Percentiles rank a stretch among this genome's conserved stretches.
Conservation (phyloP, 2,113 vertebrate genomes). For the Bufo gargarizans region DNA sequence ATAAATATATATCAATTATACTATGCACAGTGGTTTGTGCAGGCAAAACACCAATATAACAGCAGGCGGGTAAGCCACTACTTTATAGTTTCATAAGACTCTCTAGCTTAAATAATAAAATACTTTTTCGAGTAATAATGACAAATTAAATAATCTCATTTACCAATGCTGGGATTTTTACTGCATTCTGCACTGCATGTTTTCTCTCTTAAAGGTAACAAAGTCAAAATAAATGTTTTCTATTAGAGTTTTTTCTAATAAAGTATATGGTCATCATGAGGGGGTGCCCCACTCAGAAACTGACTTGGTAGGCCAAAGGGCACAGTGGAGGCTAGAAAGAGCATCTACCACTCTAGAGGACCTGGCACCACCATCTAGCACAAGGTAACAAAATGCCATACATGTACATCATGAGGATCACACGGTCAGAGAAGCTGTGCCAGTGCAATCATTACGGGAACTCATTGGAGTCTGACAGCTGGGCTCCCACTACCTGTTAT, state of each 20-base stretch:
- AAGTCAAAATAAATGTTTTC: not conserved
- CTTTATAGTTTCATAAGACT: conserved; percentile 42
- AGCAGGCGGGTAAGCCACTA: conserved; percentile 26
- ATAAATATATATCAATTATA: conserved; percentile 45
- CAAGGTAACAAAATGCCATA: no score
- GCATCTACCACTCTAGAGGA: no score
- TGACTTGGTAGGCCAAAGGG: not conserved
- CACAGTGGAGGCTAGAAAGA: not conserved
- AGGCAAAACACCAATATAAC: conserved; percentile 33
- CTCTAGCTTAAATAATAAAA: conserved; percentile 35
- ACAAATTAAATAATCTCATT: conserved; percentile 17
- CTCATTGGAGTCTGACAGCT: no score
- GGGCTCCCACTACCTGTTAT: no score
- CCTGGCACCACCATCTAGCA: no score
- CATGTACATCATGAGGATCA: no score
- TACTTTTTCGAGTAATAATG: conserved; percentile 27
- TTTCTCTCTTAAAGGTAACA: not conserved
- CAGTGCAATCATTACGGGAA: no score
- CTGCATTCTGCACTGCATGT: not conserved
- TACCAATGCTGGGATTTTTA: not conserved
- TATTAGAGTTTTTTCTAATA: not conserved
- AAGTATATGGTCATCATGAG: not conserved
- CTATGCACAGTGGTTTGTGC: conserved; percentile 32
- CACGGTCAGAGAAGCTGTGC: no score
- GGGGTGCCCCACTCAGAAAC: not conserved